Conservation (phyloP, 2,888 invertebrate genomes). For the Ariolimax columbianus region DNA sequence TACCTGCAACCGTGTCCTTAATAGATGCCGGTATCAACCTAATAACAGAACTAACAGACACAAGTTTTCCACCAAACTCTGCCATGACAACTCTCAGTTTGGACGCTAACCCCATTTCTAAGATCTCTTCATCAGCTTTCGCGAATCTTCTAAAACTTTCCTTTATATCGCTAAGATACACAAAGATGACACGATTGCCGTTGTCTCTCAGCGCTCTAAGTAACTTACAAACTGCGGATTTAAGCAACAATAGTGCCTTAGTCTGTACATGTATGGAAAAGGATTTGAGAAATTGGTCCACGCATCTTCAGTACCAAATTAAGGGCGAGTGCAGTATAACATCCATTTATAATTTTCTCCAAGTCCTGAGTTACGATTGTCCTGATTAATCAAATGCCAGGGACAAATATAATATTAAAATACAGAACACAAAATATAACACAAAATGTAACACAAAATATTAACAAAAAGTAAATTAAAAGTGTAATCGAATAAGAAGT, state of each 20-base stretch:
- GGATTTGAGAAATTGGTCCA: not conserved
- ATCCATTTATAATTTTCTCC: not conserved
- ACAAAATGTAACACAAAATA: too few species aligned
- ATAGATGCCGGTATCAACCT: not conserved
- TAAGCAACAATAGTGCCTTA: not conserved
- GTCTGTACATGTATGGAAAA: slow-evolving; percentile 26
- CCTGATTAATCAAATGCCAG: not conserved
- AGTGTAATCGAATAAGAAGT: too few species aligned
- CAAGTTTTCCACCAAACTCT: slow-evolving; percentile 9
- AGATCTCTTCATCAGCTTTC: not conserved
- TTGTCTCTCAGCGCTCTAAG: not conserved
- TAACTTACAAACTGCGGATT: not conserved
- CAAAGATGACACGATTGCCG: slow-evolving; percentile 9
- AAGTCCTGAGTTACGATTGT: slow-evolving; percentile 4
- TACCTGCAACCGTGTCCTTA: not conserved
- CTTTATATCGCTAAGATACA: not conserved
- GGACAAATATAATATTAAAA: too few species aligned
- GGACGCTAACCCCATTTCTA: slow-evolving; percentile 17
- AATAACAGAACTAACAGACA: not conserved
- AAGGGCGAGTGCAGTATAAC: slow-evolving; percentile 10
- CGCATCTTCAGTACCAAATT: not conserved
- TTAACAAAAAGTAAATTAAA: too few species aligned
- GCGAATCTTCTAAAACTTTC: not conserved
- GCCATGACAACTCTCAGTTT: not conserved
- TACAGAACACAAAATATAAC: too few species aligned